These are phyloP conservation scores for Bembecia ichneumoniformis DNA, from an alignment of 2,888 invertebrate genomes.

Conservation along the genomic window DNA sequence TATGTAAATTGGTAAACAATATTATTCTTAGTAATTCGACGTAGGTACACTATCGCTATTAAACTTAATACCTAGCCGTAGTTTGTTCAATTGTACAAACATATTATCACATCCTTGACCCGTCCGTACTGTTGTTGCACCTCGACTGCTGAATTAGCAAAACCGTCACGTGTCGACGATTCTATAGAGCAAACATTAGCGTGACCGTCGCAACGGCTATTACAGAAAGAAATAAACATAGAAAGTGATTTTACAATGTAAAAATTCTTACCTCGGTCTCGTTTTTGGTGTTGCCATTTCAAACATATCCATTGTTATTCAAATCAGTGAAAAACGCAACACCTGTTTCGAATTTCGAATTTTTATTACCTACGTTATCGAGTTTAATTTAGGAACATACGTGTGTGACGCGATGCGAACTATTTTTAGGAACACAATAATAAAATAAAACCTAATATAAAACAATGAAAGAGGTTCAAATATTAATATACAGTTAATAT, in stretches of 20 bases:
- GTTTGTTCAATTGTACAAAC: neutral
- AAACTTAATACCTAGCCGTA: neutral
- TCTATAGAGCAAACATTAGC: slow-evolving; percentile 20
- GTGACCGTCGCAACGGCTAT: slow-evolving; percentile 24
- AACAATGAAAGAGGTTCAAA: no score
- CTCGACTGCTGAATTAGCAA: slow-evolving; percentile 17
- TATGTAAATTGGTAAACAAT: no score
- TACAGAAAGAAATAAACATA: slow-evolving; percentile 18
- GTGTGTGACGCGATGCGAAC: no score
- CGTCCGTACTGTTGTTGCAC: slow-evolving; percentile 12
- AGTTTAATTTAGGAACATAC: no score
- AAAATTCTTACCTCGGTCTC: slow-evolving; percentile 11
- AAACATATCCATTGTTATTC: slow-evolving; percentile 6
- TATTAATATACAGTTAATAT: slow-evolving; percentile 9
- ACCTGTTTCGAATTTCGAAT: slow-evolving; percentile 5
- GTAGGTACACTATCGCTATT: neutral
- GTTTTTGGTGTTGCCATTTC: slow-evolving; percentile 10
- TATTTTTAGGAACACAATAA: slow-evolving; percentile 11
- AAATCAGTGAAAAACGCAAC: slow-evolving; percentile 6
- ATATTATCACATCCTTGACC: slow-evolving; percentile 24
- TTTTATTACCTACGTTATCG: slow-evolving; percentile 3
- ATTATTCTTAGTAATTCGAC: no score
- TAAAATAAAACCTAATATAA: no score
- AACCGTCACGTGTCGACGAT: slow-evolving; percentile 23
- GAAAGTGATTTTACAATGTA: slow-evolving; percentile 15